These are phyloP conservation scores for Andrena minutula DNA, from an alignment of 2,888 invertebrate genomes.

Conservation along the genomic window DNA sequence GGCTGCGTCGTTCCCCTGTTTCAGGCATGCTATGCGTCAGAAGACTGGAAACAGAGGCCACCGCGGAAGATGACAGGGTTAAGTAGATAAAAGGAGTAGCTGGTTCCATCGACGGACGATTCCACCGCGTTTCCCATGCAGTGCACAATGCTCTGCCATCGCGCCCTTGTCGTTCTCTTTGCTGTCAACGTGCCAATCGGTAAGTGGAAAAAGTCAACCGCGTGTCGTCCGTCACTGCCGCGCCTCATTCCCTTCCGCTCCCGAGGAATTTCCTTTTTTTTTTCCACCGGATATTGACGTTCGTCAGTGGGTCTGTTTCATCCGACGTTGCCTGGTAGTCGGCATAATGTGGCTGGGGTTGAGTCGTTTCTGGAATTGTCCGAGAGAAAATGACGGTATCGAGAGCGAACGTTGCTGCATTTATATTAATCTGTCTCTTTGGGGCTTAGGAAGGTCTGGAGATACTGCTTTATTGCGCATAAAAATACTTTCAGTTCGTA, in stretches of 20 bases:
- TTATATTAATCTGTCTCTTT: not conserved
- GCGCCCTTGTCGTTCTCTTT: conserved; percentile 79
- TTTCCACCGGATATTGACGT: not conserved
- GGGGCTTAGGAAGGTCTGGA: not conserved
- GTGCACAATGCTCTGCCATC: conserved; percentile 81
- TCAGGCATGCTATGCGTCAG: conserved; percentile 76
- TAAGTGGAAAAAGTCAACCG: conserved; percentile 68
- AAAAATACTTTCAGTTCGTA: no score
- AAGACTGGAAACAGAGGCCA: conserved; percentile 74
- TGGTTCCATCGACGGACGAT: conserved; percentile 73
- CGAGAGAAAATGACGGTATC: not conserved
- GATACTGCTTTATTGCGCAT: no score
- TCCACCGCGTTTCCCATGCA: conserved; percentile 67
- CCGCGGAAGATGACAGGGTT: conserved; percentile 78
- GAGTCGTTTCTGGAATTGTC: not conserved
- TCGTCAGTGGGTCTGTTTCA: not conserved
- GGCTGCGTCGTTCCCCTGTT: conserved; percentile 43
- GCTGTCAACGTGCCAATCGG: conserved; percentile 83
- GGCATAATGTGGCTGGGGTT: not conserved
- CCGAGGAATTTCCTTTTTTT: not conserved
- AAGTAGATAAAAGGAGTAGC: conserved; percentile 76
- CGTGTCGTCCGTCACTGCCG: not conserved
- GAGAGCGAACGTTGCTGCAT: not conserved
- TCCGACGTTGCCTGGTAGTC: not conserved
- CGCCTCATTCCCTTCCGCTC: not conserved